Base-by-base conservation (phyloP, 2,888 invertebrate genomes). In the Protodeltote pygarga region DNA sequence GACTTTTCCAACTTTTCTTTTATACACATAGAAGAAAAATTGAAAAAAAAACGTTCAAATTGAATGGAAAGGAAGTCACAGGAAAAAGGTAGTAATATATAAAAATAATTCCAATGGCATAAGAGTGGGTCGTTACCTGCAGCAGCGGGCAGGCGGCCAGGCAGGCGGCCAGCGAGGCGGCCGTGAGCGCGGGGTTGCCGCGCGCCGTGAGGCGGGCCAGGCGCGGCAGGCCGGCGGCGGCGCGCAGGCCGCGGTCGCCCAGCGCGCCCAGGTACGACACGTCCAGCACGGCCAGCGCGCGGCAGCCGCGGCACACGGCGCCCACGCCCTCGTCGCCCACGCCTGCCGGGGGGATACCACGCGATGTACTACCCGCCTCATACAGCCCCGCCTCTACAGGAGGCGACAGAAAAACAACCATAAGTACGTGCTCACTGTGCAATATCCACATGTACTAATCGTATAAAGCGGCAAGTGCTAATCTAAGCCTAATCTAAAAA, bases 251-350 rank as follows among this genome's bases (percentile, higher is more conserved):
- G 0, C 49, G 58, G 76, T 85, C 85, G 8, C 58, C 49, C 29
- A 90, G 68, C 58, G 44, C 73, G 38, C 69, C 80, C 15, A 91
- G 79, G 81, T 89, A 88, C 52, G 90, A 90, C 68, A 87, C 72
- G 78, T 91, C 87, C 8, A 89, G 75, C 4, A 38, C 32, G 8
- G 21, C 9, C 57, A 90, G 78, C 49, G 32, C 10, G n/a, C 62
- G 27, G 71, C 89, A 89, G 5, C 69, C 58, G 13, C 52, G 53
- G 62, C 84, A 83, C 57, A 88, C 65, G 9, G 81, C 77, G 8
- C 32, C 1, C 19, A 91, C 24, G 44, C 85, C 86, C 23, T 85
- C 89, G 76, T 91, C 87, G 50, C 77, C 61, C 25, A 89, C 81
- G 31, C 89, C 89, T 85, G 40, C 13, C 25, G 53, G 37, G 9